Evolutionary conservation across 2,888 invertebrate genomes (phyloP), one percentile per base, ranked within the genome.

Genomic region (Lomographa bimaculata): DNA sequence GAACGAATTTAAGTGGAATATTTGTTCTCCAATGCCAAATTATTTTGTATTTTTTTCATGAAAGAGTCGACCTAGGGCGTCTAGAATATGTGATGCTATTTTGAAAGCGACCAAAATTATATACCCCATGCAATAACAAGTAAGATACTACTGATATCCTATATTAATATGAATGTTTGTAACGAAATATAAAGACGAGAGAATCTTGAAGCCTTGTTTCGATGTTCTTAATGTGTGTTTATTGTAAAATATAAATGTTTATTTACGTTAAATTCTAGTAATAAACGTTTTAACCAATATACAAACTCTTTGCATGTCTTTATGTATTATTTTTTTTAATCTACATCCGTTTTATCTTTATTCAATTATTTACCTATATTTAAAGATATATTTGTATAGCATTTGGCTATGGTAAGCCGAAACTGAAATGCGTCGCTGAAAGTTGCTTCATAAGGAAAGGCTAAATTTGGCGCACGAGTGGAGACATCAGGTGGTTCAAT

Each of bases 251-350:
- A 47, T 25, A 27, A 30, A 33, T 57, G 2, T 14, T 57, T 30
- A 57, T 54, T 61, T 55, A 54, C 21, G 53, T 67, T 60, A 64
- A 50, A 64, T 66, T 56, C 53, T 70, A 71, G 62, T 64, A 70
- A 67, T 71, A 74, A 54, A 68, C 68, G 70, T 59, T 64, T 51
- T 75, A 81, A 85, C 85, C 81, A 85, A 85, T 84, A 85, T 68
- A 67, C 57, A 58, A 29, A 33, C 53, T 60, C 38, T 47, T 58
- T 49, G 57, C 50, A n/a, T n/a, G n/a, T n/a, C n/a, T n/a, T n/a
- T n/a, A n/a, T n/a, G n/a, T n/a, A n/a, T n/a, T n/a, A n/a, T n/a
- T n/a, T n/a, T n/a, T n/a, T n/a, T n/a, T n/a, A n/a, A n/a, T n/a
- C n/a, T n/a, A n/a, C n/a, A n/a, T n/a, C n/a, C n/a, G n/a, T n/a